These are phyloP conservation scores for Tenthredo scrophulariae DNA, from an alignment of 2,888 invertebrate species.

Conservation along the genomic window DNA sequence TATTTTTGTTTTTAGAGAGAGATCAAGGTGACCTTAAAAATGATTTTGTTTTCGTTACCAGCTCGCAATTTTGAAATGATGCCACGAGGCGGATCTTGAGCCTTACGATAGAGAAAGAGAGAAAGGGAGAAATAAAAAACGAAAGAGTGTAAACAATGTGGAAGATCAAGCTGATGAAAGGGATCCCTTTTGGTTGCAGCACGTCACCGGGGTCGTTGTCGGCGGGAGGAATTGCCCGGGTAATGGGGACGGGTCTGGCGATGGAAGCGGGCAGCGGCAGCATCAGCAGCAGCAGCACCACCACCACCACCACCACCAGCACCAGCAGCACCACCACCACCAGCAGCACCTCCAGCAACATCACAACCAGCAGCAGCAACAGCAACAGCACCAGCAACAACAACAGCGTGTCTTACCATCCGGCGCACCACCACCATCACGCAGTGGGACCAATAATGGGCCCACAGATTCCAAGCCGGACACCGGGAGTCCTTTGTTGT, in stretches of 20 bases:
- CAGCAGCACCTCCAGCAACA: slow-evolving; percentile 59
- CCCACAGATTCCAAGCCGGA: slow-evolving; percentile 79
- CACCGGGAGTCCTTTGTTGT: slow-evolving; percentile 86
- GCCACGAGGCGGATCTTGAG: neutral
- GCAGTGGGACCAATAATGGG: slow-evolving; percentile 71
- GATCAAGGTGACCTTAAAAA: neutral
- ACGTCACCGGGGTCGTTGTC: slow-evolving; percentile 70
- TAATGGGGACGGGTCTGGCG: slow-evolving; percentile 64
- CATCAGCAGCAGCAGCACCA: slow-evolving; percentile 58
- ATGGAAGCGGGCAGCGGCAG: slow-evolving; percentile 61
- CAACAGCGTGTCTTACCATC: slow-evolving; percentile 77
- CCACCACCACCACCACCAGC: slow-evolving; percentile 62
- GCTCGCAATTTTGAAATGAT: slow-evolving; percentile 6
- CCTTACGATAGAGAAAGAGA: neutral
- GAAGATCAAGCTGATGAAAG: slow-evolving; percentile 30
- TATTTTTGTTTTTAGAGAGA: neutral
- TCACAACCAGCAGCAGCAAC: slow-evolving; percentile 69
- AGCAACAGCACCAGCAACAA: slow-evolving; percentile 73
- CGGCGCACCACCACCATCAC: slow-evolving; percentile 73
- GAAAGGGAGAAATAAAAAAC: neutral
- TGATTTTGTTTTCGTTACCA: neutral
- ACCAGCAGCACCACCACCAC: slow-evolving; percentile 60
- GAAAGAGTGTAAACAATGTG: slow-evolving; percentile 6
- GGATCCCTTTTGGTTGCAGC: slow-evolving; percentile 74
- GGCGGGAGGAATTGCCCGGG: slow-evolving; percentile 70